Evolutionary conservation across 2,113 vertebrate species (phyloP), one percentile per base, ranked within the genome.

Genomic region (Panthera tigris): DNA sequence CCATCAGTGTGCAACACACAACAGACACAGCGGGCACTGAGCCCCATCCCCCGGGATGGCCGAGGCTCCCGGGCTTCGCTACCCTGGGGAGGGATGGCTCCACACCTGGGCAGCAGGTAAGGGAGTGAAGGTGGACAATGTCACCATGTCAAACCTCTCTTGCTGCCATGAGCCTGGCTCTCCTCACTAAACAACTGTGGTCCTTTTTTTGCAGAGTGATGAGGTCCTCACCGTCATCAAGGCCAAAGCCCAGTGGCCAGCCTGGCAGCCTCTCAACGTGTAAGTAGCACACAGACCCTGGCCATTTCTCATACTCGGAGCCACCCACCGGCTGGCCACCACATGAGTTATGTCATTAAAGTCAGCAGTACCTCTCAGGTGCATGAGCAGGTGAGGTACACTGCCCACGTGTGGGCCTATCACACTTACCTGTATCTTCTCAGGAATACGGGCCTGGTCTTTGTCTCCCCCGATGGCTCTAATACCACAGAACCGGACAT

Each of bases 221-320:
- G 99, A 99, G 0, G 99, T 99, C 96, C 98, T 99, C 97, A 99
- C 99, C 1, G 99, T 99, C 98, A 99, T 99, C 99, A 99, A 99
- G 99, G 99, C 99, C 98, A 99, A 99, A 99, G 99, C 99, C 1
- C 99, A 99, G 98, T 99, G 99, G 99, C 99, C 99, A 0, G 99
- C 99, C 95, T 99, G 99, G 99, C 99, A 99, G 96, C 99, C 99
- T 11, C 98, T 99, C 66, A 99, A 99, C 39, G 99, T 99, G 99
- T 99, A 99, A 99, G 99, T 99, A 98, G 96, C 95, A 97, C 92
- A 97, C 95, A 95, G 97, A 83, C 25, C 90, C 83, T 89, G 27
- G 16, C 39, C 73, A 96, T 88, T 61, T 9, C 74, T 31, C 86
- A 16, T 0, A 19, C 39, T 39, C 11, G 19, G 45, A 89, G 81